phyloP scores from a whole-genome alignment of 2,888 invertebrate genomes.

The Amblyjoppa fuscipennis region DNA sequence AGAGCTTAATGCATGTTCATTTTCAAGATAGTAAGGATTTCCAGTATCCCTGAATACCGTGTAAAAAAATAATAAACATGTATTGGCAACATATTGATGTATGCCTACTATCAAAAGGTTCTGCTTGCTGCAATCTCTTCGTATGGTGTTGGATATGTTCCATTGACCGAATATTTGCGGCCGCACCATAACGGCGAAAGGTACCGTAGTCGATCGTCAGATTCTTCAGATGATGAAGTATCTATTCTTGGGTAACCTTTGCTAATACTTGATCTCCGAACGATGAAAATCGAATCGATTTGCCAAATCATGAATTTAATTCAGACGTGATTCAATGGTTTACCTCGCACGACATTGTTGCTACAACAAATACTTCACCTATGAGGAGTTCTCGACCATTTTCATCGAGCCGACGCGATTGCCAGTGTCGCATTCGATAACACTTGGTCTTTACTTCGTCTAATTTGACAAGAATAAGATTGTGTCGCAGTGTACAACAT shows the following conservation, averaged over 20 bases:
- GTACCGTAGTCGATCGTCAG: neutral
- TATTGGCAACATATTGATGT: neutral
- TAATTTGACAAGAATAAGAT: too few relatives aligned
- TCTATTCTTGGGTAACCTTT: neutral
- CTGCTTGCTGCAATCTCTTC: neutral
- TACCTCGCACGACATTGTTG: too few relatives aligned
- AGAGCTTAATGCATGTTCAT: neutral
- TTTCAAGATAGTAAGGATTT: neutral
- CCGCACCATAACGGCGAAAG: neutral
- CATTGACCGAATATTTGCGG: neutral
- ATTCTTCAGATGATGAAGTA: neutral
- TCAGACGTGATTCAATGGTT: neutral
- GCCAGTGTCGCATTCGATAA: too few relatives aligned
- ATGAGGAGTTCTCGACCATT: too few relatives aligned
- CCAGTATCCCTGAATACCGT: too few relatives aligned
- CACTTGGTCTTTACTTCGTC: too few relatives aligned
- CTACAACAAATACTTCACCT: too few relatives aligned
- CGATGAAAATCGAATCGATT: too few relatives aligned
- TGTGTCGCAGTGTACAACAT: too few relatives aligned
- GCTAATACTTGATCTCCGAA: neutral
- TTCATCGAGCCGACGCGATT: too few relatives aligned
- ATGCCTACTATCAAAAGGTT: neutral
- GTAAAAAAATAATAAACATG: neutral
- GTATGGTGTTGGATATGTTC: neutral
- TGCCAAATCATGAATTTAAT: neutral